These are phyloP conservation scores for Stenichneumon culpator DNA, from an alignment of 2,888 invertebrate species.

Conservation along the genomic window DNA sequence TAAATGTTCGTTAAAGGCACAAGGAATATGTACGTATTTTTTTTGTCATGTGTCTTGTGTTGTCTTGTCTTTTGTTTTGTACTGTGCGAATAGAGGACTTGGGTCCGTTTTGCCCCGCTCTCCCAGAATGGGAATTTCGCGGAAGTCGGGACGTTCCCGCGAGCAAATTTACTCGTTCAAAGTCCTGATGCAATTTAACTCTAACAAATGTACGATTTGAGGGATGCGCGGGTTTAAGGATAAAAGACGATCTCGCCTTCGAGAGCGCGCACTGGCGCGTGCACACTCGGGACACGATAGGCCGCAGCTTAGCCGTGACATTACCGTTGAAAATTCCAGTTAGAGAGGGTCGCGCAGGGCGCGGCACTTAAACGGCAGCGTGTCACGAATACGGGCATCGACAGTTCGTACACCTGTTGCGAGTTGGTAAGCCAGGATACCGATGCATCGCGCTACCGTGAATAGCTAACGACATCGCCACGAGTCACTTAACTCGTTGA, in stretches of 20 bases:
- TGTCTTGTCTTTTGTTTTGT: too few relatives aligned
- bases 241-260: not conserved
- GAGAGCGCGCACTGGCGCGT: not conserved
- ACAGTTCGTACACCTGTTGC: slow-evolving; percentile 64
- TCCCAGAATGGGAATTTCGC: too few relatives aligned
- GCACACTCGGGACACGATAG: not conserved
- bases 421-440: slow-evolving; percentile 41
- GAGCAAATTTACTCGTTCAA: not conserved
- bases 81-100: too few relatives aligned
- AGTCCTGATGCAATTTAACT: not conserved
- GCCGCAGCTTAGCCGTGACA: not conserved
- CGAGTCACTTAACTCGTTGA: slow-evolving; percentile 37
- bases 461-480: slow-evolving; percentile 23
- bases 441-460: slow-evolving; percentile 17
- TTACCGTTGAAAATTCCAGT: slow-evolving; percentile 18
- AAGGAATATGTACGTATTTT: too few relatives aligned
- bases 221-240: too few relatives aligned
- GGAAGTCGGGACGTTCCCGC: not conserved
- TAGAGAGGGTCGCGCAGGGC: not conserved
- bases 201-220: too few relatives aligned
- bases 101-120: too few relatives aligned
- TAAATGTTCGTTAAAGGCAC: too few relatives aligned
- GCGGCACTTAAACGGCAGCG: slow-evolving; percentile 34
- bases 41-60: too few relatives aligned
- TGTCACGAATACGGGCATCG: slow-evolving; percentile 48